Percentiles rank a stretch among this genome's conserved stretches.
These are phyloP conservation scores for Lophius americanus DNA, from an alignment of 2,797 vertebrate species.

Conservation along the genomic window DNA sequence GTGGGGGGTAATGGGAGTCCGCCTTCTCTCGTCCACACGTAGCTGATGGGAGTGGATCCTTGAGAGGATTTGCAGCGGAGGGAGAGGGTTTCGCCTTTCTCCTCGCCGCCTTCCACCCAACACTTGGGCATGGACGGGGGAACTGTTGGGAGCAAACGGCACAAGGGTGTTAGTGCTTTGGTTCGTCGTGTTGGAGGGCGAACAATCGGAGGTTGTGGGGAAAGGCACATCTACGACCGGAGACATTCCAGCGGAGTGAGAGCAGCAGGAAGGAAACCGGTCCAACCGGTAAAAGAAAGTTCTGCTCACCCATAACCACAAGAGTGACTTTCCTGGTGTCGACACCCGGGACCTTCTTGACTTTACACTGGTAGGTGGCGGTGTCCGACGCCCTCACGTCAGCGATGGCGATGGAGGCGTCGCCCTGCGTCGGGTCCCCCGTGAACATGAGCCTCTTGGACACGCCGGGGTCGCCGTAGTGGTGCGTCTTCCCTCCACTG, in stretches of 20 bases:
- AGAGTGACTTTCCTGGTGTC: conserved; percentile 87
- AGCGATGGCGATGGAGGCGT: conserved; percentile 86
- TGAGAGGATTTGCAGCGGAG: conserved; percentile 71
- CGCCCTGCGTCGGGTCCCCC: conserved; percentile 80
- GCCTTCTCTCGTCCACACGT: conserved; percentile 75
- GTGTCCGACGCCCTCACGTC: conserved; percentile 81
- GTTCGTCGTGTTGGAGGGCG: not conserved
- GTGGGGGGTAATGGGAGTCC: conserved; percentile 69
- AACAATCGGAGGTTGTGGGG: not conserved
- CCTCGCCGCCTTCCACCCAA: conserved; percentile 80
- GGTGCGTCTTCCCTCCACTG: conserved; percentile 76
- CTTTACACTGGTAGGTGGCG: conserved; percentile 91
- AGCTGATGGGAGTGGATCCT: conserved; percentile 76
- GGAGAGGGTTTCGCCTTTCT: conserved; percentile 72
- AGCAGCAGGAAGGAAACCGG: conserved; percentile 54
- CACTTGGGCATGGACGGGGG: conserved; percentile 79
- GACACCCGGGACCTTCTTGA: conserved; percentile 89
- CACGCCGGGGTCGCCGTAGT: conserved; percentile 73
- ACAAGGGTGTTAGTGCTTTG: not conserved
- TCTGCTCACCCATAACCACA: conserved; percentile 85
- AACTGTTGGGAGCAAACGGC: conserved; percentile 52
- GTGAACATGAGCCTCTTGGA: conserved; percentile 82
- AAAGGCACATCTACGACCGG: conserved; percentile 7
- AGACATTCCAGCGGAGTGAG: conserved; percentile 48
- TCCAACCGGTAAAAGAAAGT: conserved; percentile 58